Conservation (phyloP, 2,888 invertebrate genomes). For the Epinotia demarniana region DNA sequence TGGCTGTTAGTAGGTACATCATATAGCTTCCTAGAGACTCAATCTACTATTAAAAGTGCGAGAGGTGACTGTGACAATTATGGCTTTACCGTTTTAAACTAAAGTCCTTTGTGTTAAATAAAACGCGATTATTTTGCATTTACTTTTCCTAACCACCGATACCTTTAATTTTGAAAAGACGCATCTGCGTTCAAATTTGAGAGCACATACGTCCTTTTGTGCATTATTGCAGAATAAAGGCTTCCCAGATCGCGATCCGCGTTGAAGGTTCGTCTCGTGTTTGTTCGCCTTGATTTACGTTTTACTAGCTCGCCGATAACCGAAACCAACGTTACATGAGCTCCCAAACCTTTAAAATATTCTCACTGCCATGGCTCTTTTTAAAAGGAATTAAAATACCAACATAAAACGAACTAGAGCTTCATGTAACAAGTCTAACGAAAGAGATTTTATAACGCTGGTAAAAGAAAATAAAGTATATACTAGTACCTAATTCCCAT, state of each 20-base stretch:
- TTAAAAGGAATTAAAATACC: not conserved
- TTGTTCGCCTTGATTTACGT: constrained; percentile 69
- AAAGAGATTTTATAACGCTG: constrained; percentile 8
- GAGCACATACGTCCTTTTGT: not conserved
- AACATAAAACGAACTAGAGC: constrained; percentile 8
- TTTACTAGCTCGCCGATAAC: constrained; percentile 56
- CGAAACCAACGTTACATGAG: constrained; percentile 14
- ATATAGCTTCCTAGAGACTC: no score
- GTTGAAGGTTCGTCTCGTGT: constrained; percentile 67
- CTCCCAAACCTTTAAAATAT: not conserved
- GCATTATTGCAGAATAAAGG: constrained; percentile 53
- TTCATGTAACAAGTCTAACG: not conserved
- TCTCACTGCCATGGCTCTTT: not conserved
- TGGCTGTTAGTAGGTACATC: no score
- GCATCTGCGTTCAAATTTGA: not conserved
- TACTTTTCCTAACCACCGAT: constrained; percentile 7
- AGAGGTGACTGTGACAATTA: not conserved
- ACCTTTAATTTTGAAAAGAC: not conserved
- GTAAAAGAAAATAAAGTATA: constrained; percentile 11
- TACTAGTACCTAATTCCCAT: not conserved
- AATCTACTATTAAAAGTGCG: no score
- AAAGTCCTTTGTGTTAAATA: not conserved
- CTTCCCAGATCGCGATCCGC: constrained; percentile 60
- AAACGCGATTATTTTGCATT: constrained; percentile 5
- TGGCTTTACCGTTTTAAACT: not conserved